Percentiles rank a stretch among this genome's conserved stretches.
These are phyloP conservation scores for Brachionus koreanus DNA, from an alignment of 1,140 invertebrate species.

Conservation along the genomic window DNA sequence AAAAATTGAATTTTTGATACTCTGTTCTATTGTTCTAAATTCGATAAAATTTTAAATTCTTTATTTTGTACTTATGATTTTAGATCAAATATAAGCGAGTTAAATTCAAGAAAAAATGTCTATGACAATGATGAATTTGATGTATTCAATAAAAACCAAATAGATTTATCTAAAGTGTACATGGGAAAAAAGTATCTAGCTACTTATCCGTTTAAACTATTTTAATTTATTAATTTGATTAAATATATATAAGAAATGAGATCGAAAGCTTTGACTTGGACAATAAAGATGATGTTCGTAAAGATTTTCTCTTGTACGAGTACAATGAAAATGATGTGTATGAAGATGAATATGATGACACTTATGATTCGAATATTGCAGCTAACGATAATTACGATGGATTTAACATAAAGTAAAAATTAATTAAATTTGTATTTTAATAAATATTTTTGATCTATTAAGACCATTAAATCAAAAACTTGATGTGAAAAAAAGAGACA, in stretches of 20 bases:
- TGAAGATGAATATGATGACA: constrained; percentile 44
- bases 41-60: no score
- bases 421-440: no score
- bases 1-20: no score
- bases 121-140: constrained; percentile 43
- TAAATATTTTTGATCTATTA: no score
- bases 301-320: neutral
- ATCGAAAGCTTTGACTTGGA: constrained; percentile 17
- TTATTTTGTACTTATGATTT: neutral
- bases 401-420: constrained; percentile 28
- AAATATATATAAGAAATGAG: neutral
- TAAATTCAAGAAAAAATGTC: constrained; percentile 16
- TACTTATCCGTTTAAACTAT: neutral
- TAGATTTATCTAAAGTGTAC: constrained; percentile 17
- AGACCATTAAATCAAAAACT: constrained; percentile 39
- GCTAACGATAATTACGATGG: constrained; percentile 8
- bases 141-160: constrained; percentile 24
- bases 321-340: constrained; percentile 14
- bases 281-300: neutral
- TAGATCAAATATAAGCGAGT: neutral
- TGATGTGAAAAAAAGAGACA: constrained; percentile 12
- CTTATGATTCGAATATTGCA: constrained; percentile 22
- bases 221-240: neutral
- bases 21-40: no score
- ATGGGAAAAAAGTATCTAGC: constrained; percentile 26